These are phyloP conservation scores for Zele albiditarsus DNA, from an alignment of 2,888 invertebrate species.

Conservation along the genomic window DNA sequence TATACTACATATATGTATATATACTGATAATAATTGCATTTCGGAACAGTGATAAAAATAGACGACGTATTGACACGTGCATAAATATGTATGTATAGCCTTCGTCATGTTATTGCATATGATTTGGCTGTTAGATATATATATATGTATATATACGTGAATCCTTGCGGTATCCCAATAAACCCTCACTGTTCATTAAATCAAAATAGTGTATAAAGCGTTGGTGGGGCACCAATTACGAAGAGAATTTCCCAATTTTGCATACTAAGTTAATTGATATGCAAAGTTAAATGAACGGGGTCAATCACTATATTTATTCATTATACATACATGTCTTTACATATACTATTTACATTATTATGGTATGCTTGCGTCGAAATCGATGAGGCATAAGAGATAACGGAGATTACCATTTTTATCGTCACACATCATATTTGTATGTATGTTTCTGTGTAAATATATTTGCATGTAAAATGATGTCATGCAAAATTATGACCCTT, in stretches of 20 bases:
- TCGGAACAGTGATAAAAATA: not conserved
- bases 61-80: too few relatives aligned
- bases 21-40: not conserved
- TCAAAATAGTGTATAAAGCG: not conserved
- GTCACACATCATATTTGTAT: not conserved
- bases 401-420: constrained; percentile 21
- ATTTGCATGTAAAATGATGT: constrained; percentile 1
- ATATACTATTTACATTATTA: not conserved
- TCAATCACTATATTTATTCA: not conserved
- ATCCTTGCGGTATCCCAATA: too few relatives aligned
- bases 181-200: not conserved
- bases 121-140: too few relatives aligned
- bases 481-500: constrained; percentile 20
- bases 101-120: too few relatives aligned
- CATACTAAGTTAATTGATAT: too few relatives aligned
- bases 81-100: too few relatives aligned
- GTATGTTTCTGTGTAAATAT: not conserved
- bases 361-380: not conserved
- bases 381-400: constrained; percentile 28
- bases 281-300: not conserved
- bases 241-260: too few relatives aligned
- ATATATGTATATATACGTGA: too few relatives aligned
- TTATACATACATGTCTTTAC: not conserved
- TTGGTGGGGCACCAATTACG: not conserved
- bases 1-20: not conserved